Percentiles rank a stretch among this genome's conserved stretches.
Conservation (phyloP, 1,140 invertebrate genomes). For the Scaptomyza hsui region DNA sequence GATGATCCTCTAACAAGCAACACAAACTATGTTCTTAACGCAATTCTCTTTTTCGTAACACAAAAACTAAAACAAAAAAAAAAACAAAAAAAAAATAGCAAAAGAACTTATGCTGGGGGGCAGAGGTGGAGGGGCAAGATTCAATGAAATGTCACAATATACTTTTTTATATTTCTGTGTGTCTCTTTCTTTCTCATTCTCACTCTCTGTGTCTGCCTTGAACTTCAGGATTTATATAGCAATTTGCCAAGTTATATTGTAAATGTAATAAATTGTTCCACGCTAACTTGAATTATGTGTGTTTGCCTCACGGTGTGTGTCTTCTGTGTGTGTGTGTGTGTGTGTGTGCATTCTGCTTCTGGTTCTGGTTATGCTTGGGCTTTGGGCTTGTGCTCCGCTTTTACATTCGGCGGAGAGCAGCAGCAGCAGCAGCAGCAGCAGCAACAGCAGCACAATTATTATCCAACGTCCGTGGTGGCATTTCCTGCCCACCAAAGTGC, state of each 20-base stretch:
- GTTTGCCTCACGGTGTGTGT: constrained; percentile 33
- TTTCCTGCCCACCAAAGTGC: constrained; percentile 62
- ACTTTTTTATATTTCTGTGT: not conserved
- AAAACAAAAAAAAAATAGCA: not conserved
- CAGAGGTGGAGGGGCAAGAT: not conserved
- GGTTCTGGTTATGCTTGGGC: constrained; percentile 8
- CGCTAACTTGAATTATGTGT: constrained; percentile 72
- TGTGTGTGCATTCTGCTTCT: not conserved
- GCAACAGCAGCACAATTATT: constrained; percentile 66
- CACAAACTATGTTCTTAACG: not conserved
- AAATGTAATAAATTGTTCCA: constrained; percentile 78
- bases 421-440: no score
- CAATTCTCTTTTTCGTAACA: not conserved
- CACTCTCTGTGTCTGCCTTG: constrained; percentile 9
- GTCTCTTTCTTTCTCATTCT: not conserved
- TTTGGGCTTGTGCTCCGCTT: constrained; percentile 5
- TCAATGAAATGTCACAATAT: not conserved
- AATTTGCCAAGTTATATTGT: constrained; percentile 79
- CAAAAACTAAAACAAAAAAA: not conserved
- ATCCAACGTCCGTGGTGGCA: constrained; percentile 58
- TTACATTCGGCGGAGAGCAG: constrained; percentile 31
- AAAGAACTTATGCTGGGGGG: not conserved
- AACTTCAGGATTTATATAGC: constrained; percentile 66
- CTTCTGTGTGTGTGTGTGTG: constrained; percentile 17
- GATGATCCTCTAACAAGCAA: not conserved